Conservation (phyloP, 2,888 invertebrate species). For the Eilema depressum region DNA sequence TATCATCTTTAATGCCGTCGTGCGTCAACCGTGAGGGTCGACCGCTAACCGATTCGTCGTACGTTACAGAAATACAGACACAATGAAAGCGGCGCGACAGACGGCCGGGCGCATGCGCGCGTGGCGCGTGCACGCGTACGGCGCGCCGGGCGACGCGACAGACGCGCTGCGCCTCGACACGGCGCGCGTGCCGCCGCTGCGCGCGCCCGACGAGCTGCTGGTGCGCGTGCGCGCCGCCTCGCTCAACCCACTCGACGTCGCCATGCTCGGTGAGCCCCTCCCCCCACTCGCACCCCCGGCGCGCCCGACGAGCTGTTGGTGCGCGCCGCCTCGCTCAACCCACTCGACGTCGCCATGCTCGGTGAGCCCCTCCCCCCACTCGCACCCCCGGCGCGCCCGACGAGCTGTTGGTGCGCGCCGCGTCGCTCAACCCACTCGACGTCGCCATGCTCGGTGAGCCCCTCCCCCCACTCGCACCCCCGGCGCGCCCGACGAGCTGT, state of each 20-base stretch:
- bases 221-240: constrained; percentile 94
- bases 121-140: constrained; percentile 95
- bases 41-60: background rate
- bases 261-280: constrained; percentile 90
- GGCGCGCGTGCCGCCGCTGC: constrained; percentile 90
- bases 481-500: too few species aligned
- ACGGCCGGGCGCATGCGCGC: constrained; percentile 88
- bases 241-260: constrained; percentile 96
- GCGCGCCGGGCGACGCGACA: constrained; percentile 87
- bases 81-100: constrained; percentile 4
- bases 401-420: too few species aligned
- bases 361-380: too few species aligned
- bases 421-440: too few species aligned
- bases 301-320: too few species aligned
- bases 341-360: too few species aligned
- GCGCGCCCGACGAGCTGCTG: constrained; percentile 91
- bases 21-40: too few species aligned
- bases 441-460: too few species aligned
- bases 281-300: constrained; percentile 85
- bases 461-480: too few species aligned
- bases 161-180: constrained; percentile 88
- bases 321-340: too few species aligned
- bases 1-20: background rate
- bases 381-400: too few species aligned
- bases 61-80: background rate